These are phyloP conservation scores for Norana najaformis DNA, from an alignment of 2,888 invertebrate species.

Conservation along the genomic window DNA sequence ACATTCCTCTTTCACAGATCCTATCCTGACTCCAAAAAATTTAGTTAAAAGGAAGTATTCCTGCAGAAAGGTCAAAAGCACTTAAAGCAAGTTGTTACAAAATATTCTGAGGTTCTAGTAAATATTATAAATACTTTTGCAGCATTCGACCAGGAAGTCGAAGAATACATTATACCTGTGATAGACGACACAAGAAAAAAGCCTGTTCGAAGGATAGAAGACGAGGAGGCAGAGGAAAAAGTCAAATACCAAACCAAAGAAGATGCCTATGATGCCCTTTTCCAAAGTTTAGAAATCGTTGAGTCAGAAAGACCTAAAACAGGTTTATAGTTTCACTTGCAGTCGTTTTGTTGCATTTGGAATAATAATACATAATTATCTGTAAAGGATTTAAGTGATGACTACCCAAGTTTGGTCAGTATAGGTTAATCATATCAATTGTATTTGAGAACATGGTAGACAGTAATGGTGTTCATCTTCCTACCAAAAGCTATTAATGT, in stretches of 20 bases:
- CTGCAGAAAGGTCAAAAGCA: not conserved
- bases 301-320: not conserved
- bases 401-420: not conserved
- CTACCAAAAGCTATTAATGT: not conserved
- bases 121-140: not conserved
- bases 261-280: not conserved
- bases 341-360: not conserved
- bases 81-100: too few relatives aligned
- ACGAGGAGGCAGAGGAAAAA: not conserved
- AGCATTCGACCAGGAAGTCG: not conserved
- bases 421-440: not conserved
- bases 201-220: conserved; percentile 1
- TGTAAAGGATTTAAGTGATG: not conserved
- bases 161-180: conserved; percentile 5
- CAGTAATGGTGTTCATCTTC: not conserved
- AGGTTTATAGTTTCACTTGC: not conserved
- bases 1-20: too few relatives aligned
- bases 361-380: not conserved
- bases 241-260: not conserved
- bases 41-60: not conserved
- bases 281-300: not conserved
- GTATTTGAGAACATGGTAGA: not conserved
- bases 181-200: not conserved
- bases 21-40: too few relatives aligned
- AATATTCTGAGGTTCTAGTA: not conserved